These are phyloP conservation scores for Capra hircus DNA, from an alignment of 2,113 vertebrate genomes.

Conservation along the genomic window DNA sequence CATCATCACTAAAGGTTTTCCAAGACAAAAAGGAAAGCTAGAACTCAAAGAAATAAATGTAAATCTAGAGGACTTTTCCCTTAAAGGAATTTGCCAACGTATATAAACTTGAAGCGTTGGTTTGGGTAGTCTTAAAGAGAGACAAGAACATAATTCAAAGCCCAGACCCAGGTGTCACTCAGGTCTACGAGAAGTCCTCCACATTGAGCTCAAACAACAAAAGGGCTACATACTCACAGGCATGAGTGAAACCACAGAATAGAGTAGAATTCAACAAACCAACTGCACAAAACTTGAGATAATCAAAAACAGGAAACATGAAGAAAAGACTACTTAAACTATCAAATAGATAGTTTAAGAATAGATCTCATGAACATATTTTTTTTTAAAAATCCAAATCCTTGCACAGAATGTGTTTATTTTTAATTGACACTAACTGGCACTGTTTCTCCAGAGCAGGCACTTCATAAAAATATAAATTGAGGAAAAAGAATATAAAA, in stretches of 20 bases:
- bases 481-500: neutral
- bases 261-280: conserved; percentile 5
- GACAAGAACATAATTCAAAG: neutral
- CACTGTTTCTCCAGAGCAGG: neutral
- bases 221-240: neutral
- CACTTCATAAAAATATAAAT: neutral
- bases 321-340: neutral
- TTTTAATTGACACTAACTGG: neutral
- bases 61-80: neutral
- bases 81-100: neutral
- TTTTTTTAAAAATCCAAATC: neutral
- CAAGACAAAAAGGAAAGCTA: neutral
- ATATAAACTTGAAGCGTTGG: neutral
- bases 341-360: neutral
- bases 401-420: neutral
- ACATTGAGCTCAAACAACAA: neutral
- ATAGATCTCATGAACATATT: neutral
- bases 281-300: neutral
- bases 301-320: neutral
- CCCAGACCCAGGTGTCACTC: neutral
- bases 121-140: neutral
- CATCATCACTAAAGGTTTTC: neutral
- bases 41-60: neutral
- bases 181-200: neutral
- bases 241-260: neutral